These are phyloP conservation scores for Coelinius sp. DNA, from an alignment of 2,888 invertebrate species.

Conservation along the genomic window DNA sequence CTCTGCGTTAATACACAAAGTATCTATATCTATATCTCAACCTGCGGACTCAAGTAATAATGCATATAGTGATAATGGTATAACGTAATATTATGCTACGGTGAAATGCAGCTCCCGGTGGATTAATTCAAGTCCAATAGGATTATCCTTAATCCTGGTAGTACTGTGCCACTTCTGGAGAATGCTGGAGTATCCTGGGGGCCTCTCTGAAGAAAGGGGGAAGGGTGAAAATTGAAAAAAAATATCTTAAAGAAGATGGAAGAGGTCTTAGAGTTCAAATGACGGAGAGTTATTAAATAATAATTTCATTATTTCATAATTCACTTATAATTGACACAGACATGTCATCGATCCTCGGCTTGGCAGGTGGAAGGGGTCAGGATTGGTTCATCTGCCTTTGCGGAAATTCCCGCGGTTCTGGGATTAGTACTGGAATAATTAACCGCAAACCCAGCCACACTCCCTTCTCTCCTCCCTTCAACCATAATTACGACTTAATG, in stretches of 20 bases:
- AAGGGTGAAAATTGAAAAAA: conserved; percentile 4
- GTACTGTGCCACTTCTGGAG: conserved; percentile 50
- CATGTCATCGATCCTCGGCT: not conserved
- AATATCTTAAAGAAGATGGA: not conserved
- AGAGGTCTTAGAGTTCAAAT: not conserved
- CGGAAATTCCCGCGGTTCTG: conserved; percentile 19
- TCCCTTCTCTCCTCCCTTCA: conserved; percentile 17
- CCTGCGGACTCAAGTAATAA: conserved; percentile 47
- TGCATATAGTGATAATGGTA: conserved; percentile 58
- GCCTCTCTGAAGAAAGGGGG: not conserved
- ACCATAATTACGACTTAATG: conserved; percentile 38
- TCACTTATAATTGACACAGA: not conserved
- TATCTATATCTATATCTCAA: conserved; percentile 23
- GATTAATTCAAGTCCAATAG: conserved; percentile 68
- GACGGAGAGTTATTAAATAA: not conserved
- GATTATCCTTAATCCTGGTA: conserved; percentile 65
- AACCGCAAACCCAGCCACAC: conserved; percentile 39
- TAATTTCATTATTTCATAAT: not conserved
- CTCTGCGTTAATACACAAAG: conserved; percentile 15
- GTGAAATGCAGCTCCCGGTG: conserved; percentile 59
- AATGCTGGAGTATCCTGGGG: conserved; percentile 14
- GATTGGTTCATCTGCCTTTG: conserved; percentile 11
- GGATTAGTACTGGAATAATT: conserved; percentile 46
- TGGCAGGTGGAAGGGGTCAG: not conserved
- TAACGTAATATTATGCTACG: conserved; percentile 60